Evolutionary conservation across 2,888 invertebrate genomes (phyloP), one percentile per base, ranked within the genome.

Genomic region (Branchellion lobata): DNA sequence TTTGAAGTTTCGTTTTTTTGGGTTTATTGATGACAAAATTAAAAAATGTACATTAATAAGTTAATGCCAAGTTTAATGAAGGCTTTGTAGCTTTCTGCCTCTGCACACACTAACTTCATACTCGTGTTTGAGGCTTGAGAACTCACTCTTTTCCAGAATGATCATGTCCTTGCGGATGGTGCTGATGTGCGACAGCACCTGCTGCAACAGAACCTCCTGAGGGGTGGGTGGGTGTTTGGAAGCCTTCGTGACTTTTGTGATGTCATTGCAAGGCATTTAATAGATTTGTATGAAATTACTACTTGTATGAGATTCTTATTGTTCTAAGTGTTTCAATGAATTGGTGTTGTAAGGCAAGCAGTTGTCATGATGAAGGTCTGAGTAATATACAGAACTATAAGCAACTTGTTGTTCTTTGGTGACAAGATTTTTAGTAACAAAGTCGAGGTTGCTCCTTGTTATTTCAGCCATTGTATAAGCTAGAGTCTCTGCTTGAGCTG

Each of bases 111-210:
- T 80, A 83, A 86, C 86, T 84, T 87, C 87, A 81, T 86, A 87
- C 79, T 87, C 87, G 84, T 86, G 86, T 79, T 86, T 84, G 29
- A 87, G 83, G 78, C 84, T 83, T 3, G 86, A 86, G 81, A 87
- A 87, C 83, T 87, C 87, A 83, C 86, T 86, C 81, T 86, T 87
- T 81, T 87, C 87, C n/a, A 87, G 80, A 47, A 87, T 86, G 8
- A 87, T 85, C 87, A 87, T 87, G 82, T 87, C 87, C 80, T 87
- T 87, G 81, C 85, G 85, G 5, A 87, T 84, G 1, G 86, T 82
- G 8, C 83, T 83, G 24, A 87, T 85, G 71, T 87, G 85, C 1
- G 87, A 82, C 84, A 86, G 82, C 29, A 87, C 80, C 81, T 87
- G 87, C 80, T 87, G 87, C 1, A 85, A 83, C 78, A 84, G 84